Evolutionary conservation across 2,113 vertebrate genomes (phyloP).

Genomic region (Sinosuthora webbiana): DNA sequence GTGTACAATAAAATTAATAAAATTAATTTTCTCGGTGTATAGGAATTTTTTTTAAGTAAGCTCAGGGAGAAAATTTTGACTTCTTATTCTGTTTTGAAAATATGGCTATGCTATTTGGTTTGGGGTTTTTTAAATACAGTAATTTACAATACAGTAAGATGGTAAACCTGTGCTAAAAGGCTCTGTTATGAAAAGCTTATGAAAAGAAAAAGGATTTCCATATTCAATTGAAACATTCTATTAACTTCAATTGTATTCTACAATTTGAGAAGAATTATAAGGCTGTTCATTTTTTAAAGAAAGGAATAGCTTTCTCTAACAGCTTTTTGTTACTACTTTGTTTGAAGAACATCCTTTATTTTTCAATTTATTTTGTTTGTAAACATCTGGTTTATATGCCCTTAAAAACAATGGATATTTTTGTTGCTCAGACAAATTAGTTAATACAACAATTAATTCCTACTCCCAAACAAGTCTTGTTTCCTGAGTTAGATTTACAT

Average conservation of each 20-base stretch:
- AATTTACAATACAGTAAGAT: neutral
- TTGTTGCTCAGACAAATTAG: neutral
- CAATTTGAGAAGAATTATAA: neutral
- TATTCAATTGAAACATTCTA: neutral
- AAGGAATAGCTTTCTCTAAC: neutral
- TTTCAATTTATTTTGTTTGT: neutral
- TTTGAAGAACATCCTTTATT: neutral
- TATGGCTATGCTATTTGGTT: neutral
- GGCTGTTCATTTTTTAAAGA: neutral
- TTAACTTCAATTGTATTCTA: neutral
- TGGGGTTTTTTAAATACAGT: neutral
- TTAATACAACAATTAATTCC: neutral
- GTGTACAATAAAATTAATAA: neutral
- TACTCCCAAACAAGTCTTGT: neutral
- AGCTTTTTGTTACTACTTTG: neutral
- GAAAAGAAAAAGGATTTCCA: neutral
- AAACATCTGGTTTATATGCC: neutral
- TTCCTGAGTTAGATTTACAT: neutral
- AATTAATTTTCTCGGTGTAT: neutral
- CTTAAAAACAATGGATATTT: slow-evolving; percentile 14
- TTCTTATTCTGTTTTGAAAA: neutral
- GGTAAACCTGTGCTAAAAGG: neutral
- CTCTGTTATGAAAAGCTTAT: neutral
- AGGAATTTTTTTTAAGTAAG: neutral
- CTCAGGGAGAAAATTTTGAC: neutral